phyloP scores from a whole-genome alignment of 2,888 invertebrate genomes.

The Chloroclystis v-ata region DNA sequence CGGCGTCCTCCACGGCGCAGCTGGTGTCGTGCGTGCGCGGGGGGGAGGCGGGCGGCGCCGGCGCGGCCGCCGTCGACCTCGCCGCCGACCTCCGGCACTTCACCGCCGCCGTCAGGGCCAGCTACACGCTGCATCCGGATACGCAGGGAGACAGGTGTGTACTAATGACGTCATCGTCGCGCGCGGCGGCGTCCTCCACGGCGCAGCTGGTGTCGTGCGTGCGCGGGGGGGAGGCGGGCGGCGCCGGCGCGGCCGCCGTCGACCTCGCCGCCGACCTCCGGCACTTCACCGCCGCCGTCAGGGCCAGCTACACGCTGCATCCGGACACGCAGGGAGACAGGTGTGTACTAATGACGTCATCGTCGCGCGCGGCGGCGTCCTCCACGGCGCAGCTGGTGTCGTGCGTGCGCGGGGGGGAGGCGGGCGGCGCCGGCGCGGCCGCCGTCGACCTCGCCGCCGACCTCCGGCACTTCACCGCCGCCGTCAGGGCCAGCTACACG shows the following conservation, averaged over 20 bases:
- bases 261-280: slow-evolving; percentile 88
- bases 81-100: slow-evolving; percentile 86
- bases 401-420: slow-evolving; percentile 89
- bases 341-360: slow-evolving; percentile 8
- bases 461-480: slow-evolving; percentile 84
- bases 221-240: slow-evolving; percentile 87
- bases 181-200: no score
- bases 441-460: slow-evolving; percentile 87
- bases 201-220: slow-evolving; percentile 85
- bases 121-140: slow-evolving; percentile 84
- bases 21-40: slow-evolving; percentile 90
- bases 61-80: slow-evolving; percentile 87
- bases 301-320: slow-evolving; percentile 87
- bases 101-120: slow-evolving; percentile 85
- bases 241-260: slow-evolving; percentile 83
- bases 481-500: slow-evolving; percentile 88
- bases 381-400: slow-evolving; percentile 77
- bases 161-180: no score
- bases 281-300: slow-evolving; percentile 84
- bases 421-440: slow-evolving; percentile 85
- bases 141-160: slow-evolving; percentile 30
- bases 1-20: no score
- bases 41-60: slow-evolving; percentile 85
- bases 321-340: slow-evolving; percentile 55
- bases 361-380: no score